Evolutionary conservation across 2,888 invertebrate species (phyloP).

Genomic region (Orthonevra nobilis): DNA sequence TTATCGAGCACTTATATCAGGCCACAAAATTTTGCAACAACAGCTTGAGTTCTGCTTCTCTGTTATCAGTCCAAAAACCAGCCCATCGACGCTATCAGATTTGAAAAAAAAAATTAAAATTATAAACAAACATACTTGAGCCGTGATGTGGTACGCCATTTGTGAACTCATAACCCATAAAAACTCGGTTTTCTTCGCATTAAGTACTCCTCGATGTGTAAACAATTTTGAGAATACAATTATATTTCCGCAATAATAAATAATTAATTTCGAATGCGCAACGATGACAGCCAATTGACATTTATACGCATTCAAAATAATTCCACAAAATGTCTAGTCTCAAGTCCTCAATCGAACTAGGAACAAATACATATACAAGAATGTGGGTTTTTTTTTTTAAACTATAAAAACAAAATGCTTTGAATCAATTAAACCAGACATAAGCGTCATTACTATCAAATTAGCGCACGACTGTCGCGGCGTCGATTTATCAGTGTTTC

Average conservation of each 20-base stretch:
- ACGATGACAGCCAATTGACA: conserved; percentile 31
- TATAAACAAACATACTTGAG: conserved; percentile 33
- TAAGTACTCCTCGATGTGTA: neutral
- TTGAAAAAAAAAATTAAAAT: conserved; percentile 16
- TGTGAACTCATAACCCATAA: conserved; percentile 49
- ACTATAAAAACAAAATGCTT: conserved; percentile 17
- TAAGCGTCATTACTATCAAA: conserved; percentile 63
- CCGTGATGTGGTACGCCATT: conserved; percentile 25
- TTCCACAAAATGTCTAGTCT: neutral
- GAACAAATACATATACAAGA: too few species aligned
- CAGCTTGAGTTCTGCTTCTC: too few species aligned
- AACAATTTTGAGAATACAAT: conserved; percentile 3
- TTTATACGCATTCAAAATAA: conserved; percentile 33
- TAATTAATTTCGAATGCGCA: conserved; percentile 53
- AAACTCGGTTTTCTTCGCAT: conserved; percentile 15
- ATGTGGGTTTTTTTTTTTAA: too few species aligned
- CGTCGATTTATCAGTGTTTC: conserved; percentile 62
- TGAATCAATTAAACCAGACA: conserved; percentile 57
- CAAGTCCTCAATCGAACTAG: too few species aligned
- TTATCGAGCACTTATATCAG: too few species aligned
- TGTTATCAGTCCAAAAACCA: too few species aligned
- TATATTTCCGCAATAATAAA: conserved; percentile 65
- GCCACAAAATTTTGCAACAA: too few species aligned
- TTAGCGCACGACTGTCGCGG: conserved; percentile 68
- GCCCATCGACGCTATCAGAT: too few species aligned